phyloP scores from a whole-genome alignment of 2,113 vertebrate species.

The Eonycteris spelaea region DNA sequence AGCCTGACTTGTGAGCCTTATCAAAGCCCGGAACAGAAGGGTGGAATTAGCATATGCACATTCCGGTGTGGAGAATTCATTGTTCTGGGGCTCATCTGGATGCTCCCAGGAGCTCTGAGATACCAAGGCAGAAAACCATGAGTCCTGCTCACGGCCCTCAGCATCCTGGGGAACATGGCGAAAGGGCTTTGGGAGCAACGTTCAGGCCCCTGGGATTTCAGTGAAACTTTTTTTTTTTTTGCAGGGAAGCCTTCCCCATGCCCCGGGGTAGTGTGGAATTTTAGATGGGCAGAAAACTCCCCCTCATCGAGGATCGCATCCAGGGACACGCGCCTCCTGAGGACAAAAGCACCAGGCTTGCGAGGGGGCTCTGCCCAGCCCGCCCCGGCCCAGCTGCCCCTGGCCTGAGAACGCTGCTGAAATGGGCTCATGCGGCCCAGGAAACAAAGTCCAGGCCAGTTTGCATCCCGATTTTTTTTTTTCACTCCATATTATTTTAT shows the following conservation, averaged over 20 bases:
- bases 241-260: background rate
- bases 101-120: background rate
- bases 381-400: background rate
- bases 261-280: no score
- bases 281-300: background rate
- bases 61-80: rapidly evolving
- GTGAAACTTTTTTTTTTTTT: background rate
- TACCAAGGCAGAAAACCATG: background rate
- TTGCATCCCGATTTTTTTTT: background rate
- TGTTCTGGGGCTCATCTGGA: background rate
- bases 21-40: background rate
- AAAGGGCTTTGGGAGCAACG: background rate
- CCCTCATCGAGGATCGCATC: background rate
- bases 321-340: rapidly evolving
- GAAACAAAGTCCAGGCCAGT: background rate
- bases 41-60: background rate
- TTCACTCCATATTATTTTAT: background rate
- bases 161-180: rapidly evolving
- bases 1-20: background rate
- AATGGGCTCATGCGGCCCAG: background rate
- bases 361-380: no score
- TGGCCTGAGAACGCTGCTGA: background rate
- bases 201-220: background rate
- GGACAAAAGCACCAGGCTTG: background rate
- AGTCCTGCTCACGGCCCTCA: background rate